Evolutionary conservation across 2,797 vertebrate genomes (phyloP), one percentile per base, ranked within the genome.

Genomic region (Hipposideros larvatus): DNA sequence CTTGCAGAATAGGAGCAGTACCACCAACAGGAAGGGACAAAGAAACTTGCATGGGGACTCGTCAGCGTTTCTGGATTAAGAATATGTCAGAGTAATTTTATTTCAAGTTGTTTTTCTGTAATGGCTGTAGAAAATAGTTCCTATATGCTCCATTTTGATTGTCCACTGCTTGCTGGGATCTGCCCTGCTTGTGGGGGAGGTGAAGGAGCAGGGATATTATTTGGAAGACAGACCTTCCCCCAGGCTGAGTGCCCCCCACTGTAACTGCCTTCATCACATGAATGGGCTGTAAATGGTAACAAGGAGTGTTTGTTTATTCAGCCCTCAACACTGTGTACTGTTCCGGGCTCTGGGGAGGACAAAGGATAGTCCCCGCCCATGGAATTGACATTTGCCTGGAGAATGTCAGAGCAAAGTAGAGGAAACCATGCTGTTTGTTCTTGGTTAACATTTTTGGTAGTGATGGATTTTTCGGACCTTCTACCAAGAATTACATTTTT

Each of bases 401-500:
- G 70, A 71, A 59, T 9, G 10, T 46, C 31, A 82, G 75, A 91
- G 34, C 46, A 86, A 16, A 66, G 26, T 31, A 4, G 26, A 79
- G 26, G 13, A 57, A 13, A 86, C 18, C 4, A 14, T 7, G 91
- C 94, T 87, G 73, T 63, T 88, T 87, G 73, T 63, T 88, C n/a
- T 9, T 77, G 5, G 57, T 68, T 73, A 83, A 51, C 7, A 74
- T 63, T 68, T 92, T 88, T 74, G 73, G 51, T 73, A 28, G 21
- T 21, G 24, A 74, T 51, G 41, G n/a, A 31, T 61, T 28, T 74
- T 91, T 80, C 15, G 28, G 16, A 37, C n/a, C 21, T 57, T 83
- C 41, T 41, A n/a, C 43, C 46, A 77, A 95, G 63, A n/a, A 51
- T 82, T 92, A 34, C 61, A 5, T 65, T 65, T 83, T 82, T 65